A percentile compares a stretch with the other conserved stretches of the same genome.
Evolutionary conservation across 2,888 invertebrate species (phyloP).

Genomic region (Drosophila pseudotakahashii): DNA sequence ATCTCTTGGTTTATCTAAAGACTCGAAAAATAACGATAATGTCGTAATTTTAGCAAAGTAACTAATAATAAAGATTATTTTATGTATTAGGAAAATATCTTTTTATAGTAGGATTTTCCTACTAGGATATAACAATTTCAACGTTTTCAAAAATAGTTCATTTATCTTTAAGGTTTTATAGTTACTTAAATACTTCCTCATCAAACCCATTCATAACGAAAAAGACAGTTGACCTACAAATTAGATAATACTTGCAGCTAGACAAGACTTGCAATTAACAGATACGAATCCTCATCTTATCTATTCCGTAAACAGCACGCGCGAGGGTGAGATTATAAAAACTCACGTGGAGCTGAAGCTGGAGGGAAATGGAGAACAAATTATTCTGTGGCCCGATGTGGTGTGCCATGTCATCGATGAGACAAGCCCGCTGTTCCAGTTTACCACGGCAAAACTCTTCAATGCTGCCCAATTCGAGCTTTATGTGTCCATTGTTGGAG

Average conservation of each 20-base stretch:
- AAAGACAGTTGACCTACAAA: not conserved
- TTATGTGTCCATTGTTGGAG: conserved; percentile 92
- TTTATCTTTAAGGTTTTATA: no score
- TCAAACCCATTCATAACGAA: not conserved
- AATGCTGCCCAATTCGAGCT: conserved; percentile 91
- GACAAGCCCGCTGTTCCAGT: conserved; percentile 91
- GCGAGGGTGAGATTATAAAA: conserved; percentile 90
- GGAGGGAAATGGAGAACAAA: conserved; percentile 87
- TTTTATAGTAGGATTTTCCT: no score
- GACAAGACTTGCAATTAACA: not conserved
- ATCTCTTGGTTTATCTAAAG: not conserved
- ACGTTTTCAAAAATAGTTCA: no score
- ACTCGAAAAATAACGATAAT: not conserved
- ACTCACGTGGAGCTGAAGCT: conserved; percentile 89
- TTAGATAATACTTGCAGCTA: not conserved
- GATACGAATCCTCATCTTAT: not conserved
- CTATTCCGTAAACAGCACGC: conserved; percentile 66
- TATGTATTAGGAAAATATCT: no score
- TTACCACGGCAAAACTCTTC: conserved; percentile 90
- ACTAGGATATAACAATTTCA: no score
- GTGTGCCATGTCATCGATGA: conserved; percentile 92
- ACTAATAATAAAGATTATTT: no score
- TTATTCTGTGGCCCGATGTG: conserved; percentile 94
- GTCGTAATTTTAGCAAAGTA: no score
- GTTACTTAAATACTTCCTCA: not conserved